phyloP scores from a whole-genome alignment of 2,797 vertebrate species.

The Selene dorsalis region DNA sequence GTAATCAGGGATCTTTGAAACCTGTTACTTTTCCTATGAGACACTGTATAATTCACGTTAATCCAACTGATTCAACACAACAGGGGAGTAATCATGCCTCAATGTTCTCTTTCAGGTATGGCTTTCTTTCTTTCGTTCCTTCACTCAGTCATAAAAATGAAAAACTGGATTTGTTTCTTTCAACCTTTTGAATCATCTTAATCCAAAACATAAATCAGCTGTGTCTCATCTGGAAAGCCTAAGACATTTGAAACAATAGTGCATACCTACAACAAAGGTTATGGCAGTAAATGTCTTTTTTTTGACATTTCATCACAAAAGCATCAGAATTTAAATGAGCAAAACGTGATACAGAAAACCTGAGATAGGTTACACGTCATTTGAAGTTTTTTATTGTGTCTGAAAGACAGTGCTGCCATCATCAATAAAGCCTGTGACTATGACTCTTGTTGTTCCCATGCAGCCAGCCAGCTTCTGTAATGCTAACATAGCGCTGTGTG shows the following conservation, averaged over 20 bases:
- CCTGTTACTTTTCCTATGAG: background rate
- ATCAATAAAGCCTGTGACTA: background rate
- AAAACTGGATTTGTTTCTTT: background rate
- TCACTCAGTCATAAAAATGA: background rate
- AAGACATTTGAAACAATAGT: background rate
- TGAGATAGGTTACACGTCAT: conserved; percentile 8
- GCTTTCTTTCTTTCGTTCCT: background rate
- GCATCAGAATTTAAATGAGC: background rate
- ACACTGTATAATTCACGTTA: background rate
- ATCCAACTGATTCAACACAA: background rate
- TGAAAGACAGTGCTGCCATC: background rate
- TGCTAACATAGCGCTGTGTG: background rate
- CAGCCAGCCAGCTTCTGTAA: background rate
- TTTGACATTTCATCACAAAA: background rate
- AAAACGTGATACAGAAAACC: background rate
- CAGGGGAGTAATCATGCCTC: background rate
- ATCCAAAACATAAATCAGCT: background rate
- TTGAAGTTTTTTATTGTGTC: background rate
- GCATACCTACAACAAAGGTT: background rate
- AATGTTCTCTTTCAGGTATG: background rate
- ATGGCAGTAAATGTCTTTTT: background rate
- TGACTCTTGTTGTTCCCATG: background rate
- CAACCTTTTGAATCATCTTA: background rate
- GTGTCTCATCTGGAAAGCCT: conserved; percentile 2
- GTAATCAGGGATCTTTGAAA: background rate